Percentiles rank a stretch among this genome's conserved stretches.
Conservation (phyloP, 2,797 vertebrate genomes). For the Knipowitschia caucasica region DNA sequence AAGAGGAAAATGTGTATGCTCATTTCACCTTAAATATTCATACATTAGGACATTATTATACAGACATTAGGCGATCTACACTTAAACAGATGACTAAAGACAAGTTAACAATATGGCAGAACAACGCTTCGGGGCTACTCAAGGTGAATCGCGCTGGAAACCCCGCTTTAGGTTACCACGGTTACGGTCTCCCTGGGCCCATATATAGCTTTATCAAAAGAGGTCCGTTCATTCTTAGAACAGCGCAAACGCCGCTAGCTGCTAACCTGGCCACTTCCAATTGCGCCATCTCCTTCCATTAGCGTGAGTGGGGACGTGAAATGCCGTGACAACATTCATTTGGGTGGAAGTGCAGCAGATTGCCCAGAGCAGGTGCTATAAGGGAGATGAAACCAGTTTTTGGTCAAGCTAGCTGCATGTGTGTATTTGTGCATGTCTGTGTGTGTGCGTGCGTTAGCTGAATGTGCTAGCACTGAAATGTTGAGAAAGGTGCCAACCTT, state of each 20-base stretch:
- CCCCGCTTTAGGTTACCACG: too few species aligned
- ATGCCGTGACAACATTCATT: conserved; percentile 99
- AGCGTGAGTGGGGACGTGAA: conserved; percentile 90
- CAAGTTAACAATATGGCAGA: too few species aligned
- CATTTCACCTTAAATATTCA: too few species aligned
- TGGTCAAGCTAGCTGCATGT: conserved; percentile 37
- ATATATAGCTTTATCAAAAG: too few species aligned
- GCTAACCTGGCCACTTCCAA: conserved; percentile 95
- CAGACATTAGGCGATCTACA: too few species aligned
- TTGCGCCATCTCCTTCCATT: conserved; percentile 99
- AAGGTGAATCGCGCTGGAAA: too few species aligned
- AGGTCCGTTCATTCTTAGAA: conserved; percentile 82
- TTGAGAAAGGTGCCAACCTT: conserved; percentile 12
- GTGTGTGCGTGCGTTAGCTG: conserved; percentile 30
- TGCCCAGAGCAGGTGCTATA: conserved; percentile 94
- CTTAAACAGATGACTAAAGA: too few species aligned
- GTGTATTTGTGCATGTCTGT: too few species aligned
- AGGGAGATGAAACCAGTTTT: conserved; percentile 83
- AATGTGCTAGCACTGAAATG: conserved; percentile 45
- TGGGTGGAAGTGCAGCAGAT: conserved; percentile 85
- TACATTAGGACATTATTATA: too few species aligned
- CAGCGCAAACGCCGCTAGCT: conserved; percentile 85
- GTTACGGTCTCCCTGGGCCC: too few species aligned
- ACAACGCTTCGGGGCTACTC: too few species aligned
- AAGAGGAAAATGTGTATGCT: too few species aligned